Conservation (phyloP, 2,888 invertebrate species). For the Entomobrya multifasciata region DNA sequence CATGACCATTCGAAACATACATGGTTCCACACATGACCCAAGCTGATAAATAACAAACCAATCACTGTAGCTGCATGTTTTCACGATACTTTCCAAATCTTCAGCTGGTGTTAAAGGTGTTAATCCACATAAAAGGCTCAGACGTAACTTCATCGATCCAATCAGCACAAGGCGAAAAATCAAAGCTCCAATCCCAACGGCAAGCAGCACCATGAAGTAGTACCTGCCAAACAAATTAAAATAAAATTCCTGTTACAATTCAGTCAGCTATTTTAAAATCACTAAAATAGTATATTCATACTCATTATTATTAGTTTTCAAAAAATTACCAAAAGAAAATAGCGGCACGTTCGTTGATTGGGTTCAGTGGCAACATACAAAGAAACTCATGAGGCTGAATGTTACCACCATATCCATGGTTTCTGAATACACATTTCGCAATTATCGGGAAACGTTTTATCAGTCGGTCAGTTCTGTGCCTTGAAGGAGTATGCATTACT, state of each 20-base stretch:
- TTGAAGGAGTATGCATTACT: not conserved
- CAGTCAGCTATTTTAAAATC: too few species aligned
- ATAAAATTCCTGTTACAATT: too few species aligned
- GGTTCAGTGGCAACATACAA: conserved; percentile 80
- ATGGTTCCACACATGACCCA: conserved; percentile 3
- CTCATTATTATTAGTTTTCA: not conserved
- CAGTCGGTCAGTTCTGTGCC: conserved; percentile 33
- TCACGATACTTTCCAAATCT: not conserved
- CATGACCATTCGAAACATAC: conserved; percentile 14
- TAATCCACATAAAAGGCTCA: not conserved
- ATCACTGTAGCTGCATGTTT: conserved; percentile 37
- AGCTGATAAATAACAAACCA: conserved; percentile 48
- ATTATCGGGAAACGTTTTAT: conserved; percentile 37
- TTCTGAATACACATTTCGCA: conserved; percentile 42
- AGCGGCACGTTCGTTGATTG: conserved; percentile 80
- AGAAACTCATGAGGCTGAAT: conserved; percentile 57
- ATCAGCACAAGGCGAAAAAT: conserved; percentile 24
- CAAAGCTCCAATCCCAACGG: conserved; percentile 5
- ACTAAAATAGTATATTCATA: too few species aligned
- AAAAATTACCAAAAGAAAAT: conserved; percentile 76
- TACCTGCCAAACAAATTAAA: conserved; percentile 30
- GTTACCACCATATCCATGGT: conserved; percentile 57
- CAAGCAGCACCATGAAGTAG: conserved; percentile 34
- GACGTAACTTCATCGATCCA: not conserved
- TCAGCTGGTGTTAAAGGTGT: conserved; percentile 7